Conservation (phyloP, 1,140 invertebrate genomes). For the Brachionus rotundiformis region DNA sequence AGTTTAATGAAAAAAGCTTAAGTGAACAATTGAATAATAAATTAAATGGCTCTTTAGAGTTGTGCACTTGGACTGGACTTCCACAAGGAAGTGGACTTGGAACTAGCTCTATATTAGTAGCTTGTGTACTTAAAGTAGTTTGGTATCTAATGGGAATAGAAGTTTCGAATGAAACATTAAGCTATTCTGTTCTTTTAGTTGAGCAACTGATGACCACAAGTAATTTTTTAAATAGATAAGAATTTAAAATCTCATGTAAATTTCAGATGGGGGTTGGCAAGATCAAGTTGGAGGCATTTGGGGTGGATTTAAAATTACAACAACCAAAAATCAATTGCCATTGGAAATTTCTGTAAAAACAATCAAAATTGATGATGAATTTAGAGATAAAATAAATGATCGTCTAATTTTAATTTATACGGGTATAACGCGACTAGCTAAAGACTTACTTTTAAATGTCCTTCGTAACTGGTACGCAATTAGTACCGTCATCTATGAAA, state of each 20-base stretch:
- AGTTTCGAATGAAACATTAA: slow-evolving; percentile 48
- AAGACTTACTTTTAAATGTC: slow-evolving; percentile 66
- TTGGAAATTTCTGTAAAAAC: slow-evolving; percentile 60
- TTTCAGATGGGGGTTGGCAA: slow-evolving; percentile 67
- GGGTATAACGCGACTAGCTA: slow-evolving; percentile 67
- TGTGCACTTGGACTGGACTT: slow-evolving; percentile 66
- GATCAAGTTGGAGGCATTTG: slow-evolving; percentile 67
- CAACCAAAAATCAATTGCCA: slow-evolving; percentile 60
- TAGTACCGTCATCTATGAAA: slow-evolving; percentile 62
- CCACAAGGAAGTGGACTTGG: slow-evolving; percentile 68
- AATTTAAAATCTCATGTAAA: not conserved
- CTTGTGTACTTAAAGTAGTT: slow-evolving; percentile 64
- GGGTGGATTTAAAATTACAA: slow-evolving; percentile 64
- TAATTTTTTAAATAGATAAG: not conserved
- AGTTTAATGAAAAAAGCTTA: slow-evolving; percentile 57
- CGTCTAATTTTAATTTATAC: slow-evolving; percentile 67
- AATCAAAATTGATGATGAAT: slow-evolving; percentile 57
- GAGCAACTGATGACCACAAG: slow-evolving; percentile 68
- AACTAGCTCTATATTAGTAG: slow-evolving; percentile 67
- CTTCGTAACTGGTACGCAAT: slow-evolving; percentile 67
- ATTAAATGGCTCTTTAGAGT: slow-evolving; percentile 65
- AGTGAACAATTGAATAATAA: slow-evolving; percentile 61
- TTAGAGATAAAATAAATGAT: slow-evolving; percentile 60
- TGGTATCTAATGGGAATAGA: slow-evolving; percentile 63
- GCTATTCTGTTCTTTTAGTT: slow-evolving; percentile 63